A percentile compares a stretch with the other conserved stretches of the same genome.
phyloP scores from a whole-genome alignment of 2,797 vertebrate genomes.

The Onychomys torridus region DNA sequence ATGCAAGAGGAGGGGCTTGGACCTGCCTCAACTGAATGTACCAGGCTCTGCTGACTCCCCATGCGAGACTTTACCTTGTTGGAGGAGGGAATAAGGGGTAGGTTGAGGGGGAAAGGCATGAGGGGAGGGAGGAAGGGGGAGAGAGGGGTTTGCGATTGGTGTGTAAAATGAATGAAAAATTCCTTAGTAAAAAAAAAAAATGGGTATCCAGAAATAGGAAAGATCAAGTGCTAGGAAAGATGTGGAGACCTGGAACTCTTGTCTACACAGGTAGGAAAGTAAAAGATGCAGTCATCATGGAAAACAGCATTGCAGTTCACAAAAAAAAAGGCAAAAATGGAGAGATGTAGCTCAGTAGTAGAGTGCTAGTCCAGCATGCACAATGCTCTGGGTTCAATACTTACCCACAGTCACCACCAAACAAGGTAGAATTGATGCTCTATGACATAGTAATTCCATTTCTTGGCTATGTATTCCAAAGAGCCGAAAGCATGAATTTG shows the following conservation, averaged over 20 bases:
- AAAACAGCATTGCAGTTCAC: not conserved
- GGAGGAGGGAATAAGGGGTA: too few species aligned
- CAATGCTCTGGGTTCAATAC: not conserved
- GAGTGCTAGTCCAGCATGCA: not conserved
- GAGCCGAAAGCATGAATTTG: not conserved
- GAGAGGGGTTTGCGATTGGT: too few species aligned
- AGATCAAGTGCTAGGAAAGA: not conserved
- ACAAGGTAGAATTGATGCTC: not conserved
- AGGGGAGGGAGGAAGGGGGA: too few species aligned
- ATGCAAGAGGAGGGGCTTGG: too few species aligned
- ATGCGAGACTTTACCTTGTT: too few species aligned
- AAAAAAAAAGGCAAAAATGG: not conserved
- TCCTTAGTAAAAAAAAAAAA: too few species aligned
- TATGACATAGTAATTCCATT: not conserved
- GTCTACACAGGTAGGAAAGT: not conserved
- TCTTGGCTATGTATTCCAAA: not conserved
- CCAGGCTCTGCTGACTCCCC: too few species aligned
- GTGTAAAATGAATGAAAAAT: too few species aligned
- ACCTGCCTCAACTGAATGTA: too few species aligned
- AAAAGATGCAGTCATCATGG: not conserved
- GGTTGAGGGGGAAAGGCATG: too few species aligned
- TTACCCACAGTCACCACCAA: not conserved
- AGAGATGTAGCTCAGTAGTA: not conserved
- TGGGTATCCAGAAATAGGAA: not conserved
- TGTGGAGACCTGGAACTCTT: not conserved